A percentile compares a stretch with the other conserved stretches of the same genome.
phyloP scores from a whole-genome alignment of 2,113 vertebrate species.

The Lathamus discolor region DNA sequence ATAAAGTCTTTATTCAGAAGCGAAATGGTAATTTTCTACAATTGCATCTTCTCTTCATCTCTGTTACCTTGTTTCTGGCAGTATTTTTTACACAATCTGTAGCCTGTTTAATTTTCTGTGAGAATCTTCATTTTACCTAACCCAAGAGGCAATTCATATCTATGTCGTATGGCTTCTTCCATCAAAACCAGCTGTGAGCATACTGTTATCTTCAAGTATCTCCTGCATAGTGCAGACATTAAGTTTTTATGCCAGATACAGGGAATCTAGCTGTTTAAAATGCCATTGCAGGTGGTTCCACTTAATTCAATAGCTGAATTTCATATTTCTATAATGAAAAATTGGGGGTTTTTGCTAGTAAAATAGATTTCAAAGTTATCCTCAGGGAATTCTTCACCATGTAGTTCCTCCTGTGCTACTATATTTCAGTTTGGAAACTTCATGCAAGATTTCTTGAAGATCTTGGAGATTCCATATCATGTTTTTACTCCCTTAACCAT shows the following conservation, averaged over 20 bases:
- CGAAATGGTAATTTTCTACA: not conserved
- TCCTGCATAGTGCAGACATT: not conserved
- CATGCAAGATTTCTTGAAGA: not conserved
- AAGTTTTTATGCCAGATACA: not conserved
- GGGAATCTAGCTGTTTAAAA: constrained; percentile 1
- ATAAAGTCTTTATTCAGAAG: not conserved
- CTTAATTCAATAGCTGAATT: constrained; percentile 9
- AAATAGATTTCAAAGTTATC: not conserved
- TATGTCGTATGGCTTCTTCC: not conserved
- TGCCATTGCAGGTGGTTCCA: not conserved
- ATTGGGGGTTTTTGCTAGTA: not conserved
- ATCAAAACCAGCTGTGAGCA: constrained; percentile 29
- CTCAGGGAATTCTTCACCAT: not conserved
- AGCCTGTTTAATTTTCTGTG: constrained; percentile 17
- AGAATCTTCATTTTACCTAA: not conserved
- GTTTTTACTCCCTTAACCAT: not conserved
- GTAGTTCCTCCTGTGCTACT: not conserved
- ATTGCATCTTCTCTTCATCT: not conserved
- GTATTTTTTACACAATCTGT: not conserved
- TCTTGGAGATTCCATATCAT: not conserved
- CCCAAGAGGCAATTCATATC: not conserved
- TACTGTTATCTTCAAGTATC: not conserved
- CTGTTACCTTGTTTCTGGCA: not conserved
- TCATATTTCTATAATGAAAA: constrained; percentile 13
- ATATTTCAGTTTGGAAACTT: not conserved